phyloP scores from a whole-genome alignment of 2,888 invertebrate genomes.

The Cerceris ruficornis region DNA sequence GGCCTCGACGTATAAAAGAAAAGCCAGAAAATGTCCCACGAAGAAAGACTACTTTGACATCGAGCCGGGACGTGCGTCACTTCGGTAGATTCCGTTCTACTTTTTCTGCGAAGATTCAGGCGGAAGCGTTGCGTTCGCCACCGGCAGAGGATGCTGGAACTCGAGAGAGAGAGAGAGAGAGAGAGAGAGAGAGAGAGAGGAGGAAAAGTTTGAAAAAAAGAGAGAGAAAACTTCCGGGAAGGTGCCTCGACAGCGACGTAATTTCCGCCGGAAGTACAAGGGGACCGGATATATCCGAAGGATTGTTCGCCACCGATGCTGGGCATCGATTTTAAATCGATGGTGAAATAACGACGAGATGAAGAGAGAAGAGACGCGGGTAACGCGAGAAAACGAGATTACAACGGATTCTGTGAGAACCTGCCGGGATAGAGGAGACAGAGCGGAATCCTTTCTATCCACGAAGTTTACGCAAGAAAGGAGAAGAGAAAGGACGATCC shows the following conservation, averaged over 20 bases:
- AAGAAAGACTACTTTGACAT: background rate
- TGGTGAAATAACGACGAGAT: background rate
- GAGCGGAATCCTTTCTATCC: background rate
- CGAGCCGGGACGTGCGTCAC: background rate
- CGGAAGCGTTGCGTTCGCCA: background rate
- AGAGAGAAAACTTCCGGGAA: background rate
- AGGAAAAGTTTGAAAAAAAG: background rate
- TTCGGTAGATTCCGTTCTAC: background rate
- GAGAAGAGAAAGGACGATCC: background rate
- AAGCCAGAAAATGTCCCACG: background rate
- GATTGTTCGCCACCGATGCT: background rate
- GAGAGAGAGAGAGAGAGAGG: background rate
- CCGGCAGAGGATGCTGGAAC: background rate
- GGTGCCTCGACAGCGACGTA: conserved; percentile 4
- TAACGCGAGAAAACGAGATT: background rate
- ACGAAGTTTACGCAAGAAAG: background rate
- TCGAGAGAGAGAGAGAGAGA: background rate
- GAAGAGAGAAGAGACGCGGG: background rate
- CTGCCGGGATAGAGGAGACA: background rate
- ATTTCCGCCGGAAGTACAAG: background rate
- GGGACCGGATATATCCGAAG: background rate
- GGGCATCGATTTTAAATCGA: background rate
- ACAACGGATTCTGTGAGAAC: background rate
- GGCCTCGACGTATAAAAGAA: background rate
- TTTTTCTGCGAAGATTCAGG: background rate